A percentile compares a stretch with the other conserved stretches of the same genome.
phyloP scores from a whole-genome alignment of 1,140 invertebrate species.

The Brachionus plicatilis region DNA sequence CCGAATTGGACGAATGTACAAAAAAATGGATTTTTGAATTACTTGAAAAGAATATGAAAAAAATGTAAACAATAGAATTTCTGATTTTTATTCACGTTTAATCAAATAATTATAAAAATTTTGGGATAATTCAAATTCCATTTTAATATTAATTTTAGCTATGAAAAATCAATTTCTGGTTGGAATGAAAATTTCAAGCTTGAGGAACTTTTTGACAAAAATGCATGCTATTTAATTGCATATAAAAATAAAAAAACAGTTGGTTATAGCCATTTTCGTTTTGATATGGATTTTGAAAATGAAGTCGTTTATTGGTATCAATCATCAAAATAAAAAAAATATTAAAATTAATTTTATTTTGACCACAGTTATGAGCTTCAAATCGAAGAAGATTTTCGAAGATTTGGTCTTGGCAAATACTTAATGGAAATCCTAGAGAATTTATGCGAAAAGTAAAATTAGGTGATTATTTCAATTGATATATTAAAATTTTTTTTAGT shows the following conservation, averaged over 20 bases:
- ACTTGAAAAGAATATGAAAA: slow-evolving; percentile 64
- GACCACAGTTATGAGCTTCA: slow-evolving; percentile 72
- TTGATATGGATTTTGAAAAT: slow-evolving; percentile 70
- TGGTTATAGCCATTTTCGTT: slow-evolving; percentile 72
- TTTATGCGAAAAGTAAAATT: slow-evolving; percentile 62
- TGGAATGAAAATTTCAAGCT: slow-evolving; percentile 64
- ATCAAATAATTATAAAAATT: background rate
- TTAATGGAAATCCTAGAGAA: slow-evolving; percentile 71
- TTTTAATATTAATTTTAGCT: slow-evolving; percentile 55
- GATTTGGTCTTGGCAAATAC: slow-evolving; percentile 72
- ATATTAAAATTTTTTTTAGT: slow-evolving; percentile 49
- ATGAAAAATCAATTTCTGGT: slow-evolving; percentile 66
- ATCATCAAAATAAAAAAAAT: background rate
- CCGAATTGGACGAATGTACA: slow-evolving; percentile 53
- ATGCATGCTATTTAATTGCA: slow-evolving; percentile 63
- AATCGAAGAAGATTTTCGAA: slow-evolving; percentile 62
- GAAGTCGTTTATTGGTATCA: slow-evolving; percentile 73
- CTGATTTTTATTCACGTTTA: too few relatives aligned
- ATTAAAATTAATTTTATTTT: slow-evolving; percentile 6
- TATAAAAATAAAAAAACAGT: slow-evolving; percentile 58
- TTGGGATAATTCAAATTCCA: slow-evolving; percentile 35
- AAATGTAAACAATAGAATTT: slow-evolving; percentile 50
- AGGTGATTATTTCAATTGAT: background rate
- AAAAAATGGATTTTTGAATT: slow-evolving; percentile 63
- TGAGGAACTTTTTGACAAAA: slow-evolving; percentile 63